Base-by-base conservation (phyloP, 2,113 vertebrate genomes). In the Serinus canaria region DNA sequence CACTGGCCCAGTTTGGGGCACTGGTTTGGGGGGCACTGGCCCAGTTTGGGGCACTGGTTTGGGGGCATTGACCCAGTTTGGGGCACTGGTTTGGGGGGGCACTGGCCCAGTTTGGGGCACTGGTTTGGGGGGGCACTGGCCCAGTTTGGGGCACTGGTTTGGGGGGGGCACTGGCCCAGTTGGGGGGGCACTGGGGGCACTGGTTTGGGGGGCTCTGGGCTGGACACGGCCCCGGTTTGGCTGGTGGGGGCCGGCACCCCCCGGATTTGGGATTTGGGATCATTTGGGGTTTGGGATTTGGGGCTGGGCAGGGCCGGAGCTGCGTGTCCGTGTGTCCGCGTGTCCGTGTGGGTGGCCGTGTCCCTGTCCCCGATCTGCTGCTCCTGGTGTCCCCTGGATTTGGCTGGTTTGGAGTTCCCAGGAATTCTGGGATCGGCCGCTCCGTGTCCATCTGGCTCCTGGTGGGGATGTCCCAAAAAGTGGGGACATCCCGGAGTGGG, bases 361-460 rank as follows among this genome's bases (percentile, higher is more conserved):
- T 35, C 43, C 55, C 4, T 49, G 35, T 49, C 60, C 24, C 3
- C 11, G 23, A 4, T 19, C 53, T 6, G 33, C n/a, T 22, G 46
- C 18, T 50, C n/a, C 67, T 4, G 14, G 11, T 24, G 31, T n/a
- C 53, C 53, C 53, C 11, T 14, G 33, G 4, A 1, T 39, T 67
- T 41, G 81, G 67, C 44, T 44, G 66, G 47, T 64, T 64, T 20
- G 49, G 60, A 43, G 7, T 44, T 64, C 47, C 59, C 31, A 8
- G 60, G 37, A 53, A 64, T 53, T 35, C 30, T 0, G 1, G 27
- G 19, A 55, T 50, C 0, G 6, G 59, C 52, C 0, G 5, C 66
- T 63, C 30, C 3, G 2, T 20, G 53, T 69, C 49, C 70, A 1
- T 63, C 24, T 3, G 7, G 55, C n/a, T 47, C n/a, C 44, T 37